These are phyloP conservation scores for Ectemnius continuus DNA, from an alignment of 2,888 invertebrate species.

Conservation along the genomic window DNA sequence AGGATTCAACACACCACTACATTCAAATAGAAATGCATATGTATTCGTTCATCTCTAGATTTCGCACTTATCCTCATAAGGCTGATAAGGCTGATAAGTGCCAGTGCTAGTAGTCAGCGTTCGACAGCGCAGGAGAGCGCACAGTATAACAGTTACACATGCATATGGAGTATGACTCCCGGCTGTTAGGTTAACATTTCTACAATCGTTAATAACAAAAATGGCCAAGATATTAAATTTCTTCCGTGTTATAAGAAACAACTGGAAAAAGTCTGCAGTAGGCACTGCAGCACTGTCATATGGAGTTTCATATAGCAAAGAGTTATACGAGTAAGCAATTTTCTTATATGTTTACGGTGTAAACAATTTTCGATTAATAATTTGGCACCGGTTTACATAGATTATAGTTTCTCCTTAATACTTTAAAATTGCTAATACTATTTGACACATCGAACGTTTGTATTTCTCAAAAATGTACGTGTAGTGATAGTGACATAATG, in stretches of 20 bases:
- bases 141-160: background rate
- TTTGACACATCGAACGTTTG: too few species aligned
- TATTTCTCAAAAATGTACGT: background rate
- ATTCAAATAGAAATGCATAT: too few species aligned
- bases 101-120: too few species aligned
- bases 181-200: background rate
- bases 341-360: conserved; percentile 3
- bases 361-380: conserved; percentile 10
- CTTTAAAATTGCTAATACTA: too few species aligned
- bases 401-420: too few species aligned
- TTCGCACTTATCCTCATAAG: too few species aligned
- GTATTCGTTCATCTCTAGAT: too few species aligned
- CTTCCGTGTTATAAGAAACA: conserved; percentile 84
- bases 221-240: conserved; percentile 82
- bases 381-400: too few species aligned
- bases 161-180: background rate
- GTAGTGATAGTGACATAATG: conserved; percentile 5
- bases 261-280: conserved; percentile 94
- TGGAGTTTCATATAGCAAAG: conserved; percentile 84
- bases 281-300: conserved; percentile 84
- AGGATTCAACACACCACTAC: too few species aligned
- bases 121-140: too few species aligned
- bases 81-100: too few species aligned
- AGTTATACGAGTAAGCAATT: conserved; percentile 86
- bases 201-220: conserved; percentile 10